phyloP scores from a whole-genome alignment of 2,113 vertebrate genomes.

The Phylloscopus trochiloides region DNA sequence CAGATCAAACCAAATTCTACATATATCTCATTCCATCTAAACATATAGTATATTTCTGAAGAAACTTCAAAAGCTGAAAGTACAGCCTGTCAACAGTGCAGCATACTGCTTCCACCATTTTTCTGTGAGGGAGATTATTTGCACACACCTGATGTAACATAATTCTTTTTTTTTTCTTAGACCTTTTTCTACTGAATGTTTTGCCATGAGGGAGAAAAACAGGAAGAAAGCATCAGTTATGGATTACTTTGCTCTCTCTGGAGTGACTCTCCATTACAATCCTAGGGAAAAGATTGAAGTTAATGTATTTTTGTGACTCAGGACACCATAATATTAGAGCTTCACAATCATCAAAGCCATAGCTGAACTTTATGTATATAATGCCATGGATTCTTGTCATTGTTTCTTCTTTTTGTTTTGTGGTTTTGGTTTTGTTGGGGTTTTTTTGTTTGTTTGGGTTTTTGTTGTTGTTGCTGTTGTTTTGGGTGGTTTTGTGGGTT shows the following conservation, averaged over 20 bases:
- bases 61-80: background rate
- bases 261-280: background rate
- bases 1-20: background rate
- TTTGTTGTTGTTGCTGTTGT: background rate
- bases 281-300: background rate
- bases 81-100: background rate
- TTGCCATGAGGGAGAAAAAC: accelerated
- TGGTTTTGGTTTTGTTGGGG: background rate
- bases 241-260: background rate
- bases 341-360: background rate
- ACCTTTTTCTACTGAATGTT: background rate
- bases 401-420: background rate
- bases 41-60: background rate
- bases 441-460: too few relatives aligned
- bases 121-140: background rate
- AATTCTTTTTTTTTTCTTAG: background rate
- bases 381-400: background rate
- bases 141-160: background rate
- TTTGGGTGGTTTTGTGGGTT: background rate
- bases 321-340: background rate
- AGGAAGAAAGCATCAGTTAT: background rate
- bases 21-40: background rate
- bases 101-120: background rate
- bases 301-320: background rate
- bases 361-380: background rate